Percentiles rank a stretch among this genome's conserved stretches.
phyloP scores from a whole-genome alignment of 2,888 invertebrate species.

The Diploptera punctata region DNA sequence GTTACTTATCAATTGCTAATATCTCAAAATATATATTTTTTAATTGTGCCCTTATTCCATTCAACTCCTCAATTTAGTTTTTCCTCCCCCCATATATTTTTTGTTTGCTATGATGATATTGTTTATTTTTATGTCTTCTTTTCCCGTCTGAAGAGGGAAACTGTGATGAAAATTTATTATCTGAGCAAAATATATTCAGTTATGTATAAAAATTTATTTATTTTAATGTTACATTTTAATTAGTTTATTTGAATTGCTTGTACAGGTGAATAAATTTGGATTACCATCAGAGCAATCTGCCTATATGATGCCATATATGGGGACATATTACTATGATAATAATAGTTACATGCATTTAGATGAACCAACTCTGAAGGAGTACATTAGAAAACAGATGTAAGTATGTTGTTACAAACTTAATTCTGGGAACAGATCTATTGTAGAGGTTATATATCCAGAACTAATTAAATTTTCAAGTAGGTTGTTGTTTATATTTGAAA shows the following conservation, averaged over 20 bases:
- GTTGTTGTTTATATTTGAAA: too few species aligned
- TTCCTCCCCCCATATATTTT: too few species aligned
- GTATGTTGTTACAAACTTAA: slow-evolving; percentile 54
- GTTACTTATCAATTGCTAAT: too few species aligned
- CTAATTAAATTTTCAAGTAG: too few species aligned
- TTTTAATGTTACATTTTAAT: too few species aligned
- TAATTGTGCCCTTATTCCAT: too few species aligned
- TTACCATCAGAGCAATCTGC: slow-evolving; percentile 38
- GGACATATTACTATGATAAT: slow-evolving; percentile 67
- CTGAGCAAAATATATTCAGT: slow-evolving; percentile 7
- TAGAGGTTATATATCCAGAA: too few species aligned
- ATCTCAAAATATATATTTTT: too few species aligned
- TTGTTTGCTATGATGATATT: background rate
- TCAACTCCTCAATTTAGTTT: too few species aligned
- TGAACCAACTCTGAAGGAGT: slow-evolving; percentile 75
- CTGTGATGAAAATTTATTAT: background rate
- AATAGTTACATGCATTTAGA: slow-evolving; percentile 64
- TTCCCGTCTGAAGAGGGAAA: slow-evolving; percentile 8
- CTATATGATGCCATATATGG: slow-evolving; percentile 63
- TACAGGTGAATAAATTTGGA: slow-evolving; percentile 43
- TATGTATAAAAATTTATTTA: too few species aligned
- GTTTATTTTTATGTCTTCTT: background rate
- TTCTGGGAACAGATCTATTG: too few species aligned
- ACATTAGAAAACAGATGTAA: slow-evolving; percentile 91
- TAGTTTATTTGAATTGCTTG: too few species aligned